A percentile compares a stretch with the other conserved stretches of the same genome.
These are phyloP conservation scores for Oreochromis spilurus DNA, from an alignment of 2,113 vertebrate genomes.

Conservation along the genomic window DNA sequence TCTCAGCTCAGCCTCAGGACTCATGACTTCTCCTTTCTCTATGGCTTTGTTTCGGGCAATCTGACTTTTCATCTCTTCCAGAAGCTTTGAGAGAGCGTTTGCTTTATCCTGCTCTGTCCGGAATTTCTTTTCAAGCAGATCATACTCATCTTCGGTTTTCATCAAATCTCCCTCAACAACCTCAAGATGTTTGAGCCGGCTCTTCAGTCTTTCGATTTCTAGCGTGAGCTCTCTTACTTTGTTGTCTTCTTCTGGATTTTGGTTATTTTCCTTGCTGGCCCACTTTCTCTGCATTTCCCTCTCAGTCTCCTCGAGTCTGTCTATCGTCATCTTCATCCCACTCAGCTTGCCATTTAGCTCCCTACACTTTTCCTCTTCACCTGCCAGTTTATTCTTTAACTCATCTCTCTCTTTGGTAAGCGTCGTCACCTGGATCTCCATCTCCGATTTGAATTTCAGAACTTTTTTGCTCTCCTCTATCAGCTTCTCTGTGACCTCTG, in stretches of 20 bases:
- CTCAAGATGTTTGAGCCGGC: conserved; percentile 86
- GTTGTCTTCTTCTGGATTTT: conserved; percentile 77
- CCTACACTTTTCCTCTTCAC: conserved; percentile 80
- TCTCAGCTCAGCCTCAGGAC: conserved; percentile 84
- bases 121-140: conserved; percentile 90
- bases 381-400: conserved; percentile 75
- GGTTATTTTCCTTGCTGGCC: conserved; percentile 55
- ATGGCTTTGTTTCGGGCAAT: conserved; percentile 87
- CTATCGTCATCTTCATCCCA: conserved; percentile 79
- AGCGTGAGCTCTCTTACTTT: conserved; percentile 82
- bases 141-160: conserved; percentile 96
- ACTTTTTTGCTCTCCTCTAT: conserved; percentile 97
- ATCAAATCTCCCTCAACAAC: conserved; percentile 93
- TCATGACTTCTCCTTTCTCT: conserved; percentile 84
- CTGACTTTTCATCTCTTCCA: conserved; percentile 89
- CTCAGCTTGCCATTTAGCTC: conserved; percentile 78
- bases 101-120: conserved; percentile 91
- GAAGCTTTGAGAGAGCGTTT: conserved; percentile 80
- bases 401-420: conserved; percentile 83
- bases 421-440: conserved; percentile 82
- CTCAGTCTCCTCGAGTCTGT: conserved; percentile 79
- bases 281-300: conserved; percentile 73
- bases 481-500: conserved; percentile 91
- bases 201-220: conserved; percentile 88
- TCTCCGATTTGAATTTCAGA: conserved; percentile 89